phyloP scores from a whole-genome alignment of 2,113 vertebrate species.

The Ornithorhynchus anatinus region DNA sequence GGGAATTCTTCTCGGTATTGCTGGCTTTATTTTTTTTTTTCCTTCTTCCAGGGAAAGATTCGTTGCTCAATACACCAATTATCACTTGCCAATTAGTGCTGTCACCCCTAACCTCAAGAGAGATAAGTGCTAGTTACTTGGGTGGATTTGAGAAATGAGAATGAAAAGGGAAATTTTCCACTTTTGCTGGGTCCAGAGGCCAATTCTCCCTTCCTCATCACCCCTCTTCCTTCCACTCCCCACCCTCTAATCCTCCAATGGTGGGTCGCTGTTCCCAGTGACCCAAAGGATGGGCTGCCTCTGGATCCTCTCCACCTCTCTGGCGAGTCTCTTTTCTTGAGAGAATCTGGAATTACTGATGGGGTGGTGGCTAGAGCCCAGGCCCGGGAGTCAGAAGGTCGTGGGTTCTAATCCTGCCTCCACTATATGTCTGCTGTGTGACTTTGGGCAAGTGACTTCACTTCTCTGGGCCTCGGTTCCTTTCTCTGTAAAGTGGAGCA shows the following conservation, averaged over 20 bases:
- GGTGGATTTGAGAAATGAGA: not conserved
- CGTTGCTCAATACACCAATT: slow-evolving; percentile 47
- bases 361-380: too few species aligned
- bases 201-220: not conserved
- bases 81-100: slow-evolving; percentile 49
- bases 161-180: not conserved
- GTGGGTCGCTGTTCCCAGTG: not conserved
- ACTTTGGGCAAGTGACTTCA: too few species aligned
- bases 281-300: too few species aligned
- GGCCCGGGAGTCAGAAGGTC: too few species aligned
- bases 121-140: slow-evolving; percentile 23
- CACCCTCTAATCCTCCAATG: not conserved
- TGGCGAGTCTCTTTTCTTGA: too few species aligned
- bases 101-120: slow-evolving; percentile 15
- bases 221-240: not conserved
- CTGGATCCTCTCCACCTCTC: too few species aligned
- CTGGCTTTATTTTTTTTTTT: slow-evolving; percentile 9
- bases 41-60: slow-evolving; percentile 39
- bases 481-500: too few species aligned
- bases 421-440: too few species aligned
- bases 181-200: not conserved
- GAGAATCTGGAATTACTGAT: too few species aligned
- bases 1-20: slow-evolving; percentile 31
- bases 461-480: too few species aligned
- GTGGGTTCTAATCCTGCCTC: too few species aligned